Evolutionary conservation across 2,797 vertebrate species (phyloP).

Genomic region (Gephyroberyx darwinii): DNA sequence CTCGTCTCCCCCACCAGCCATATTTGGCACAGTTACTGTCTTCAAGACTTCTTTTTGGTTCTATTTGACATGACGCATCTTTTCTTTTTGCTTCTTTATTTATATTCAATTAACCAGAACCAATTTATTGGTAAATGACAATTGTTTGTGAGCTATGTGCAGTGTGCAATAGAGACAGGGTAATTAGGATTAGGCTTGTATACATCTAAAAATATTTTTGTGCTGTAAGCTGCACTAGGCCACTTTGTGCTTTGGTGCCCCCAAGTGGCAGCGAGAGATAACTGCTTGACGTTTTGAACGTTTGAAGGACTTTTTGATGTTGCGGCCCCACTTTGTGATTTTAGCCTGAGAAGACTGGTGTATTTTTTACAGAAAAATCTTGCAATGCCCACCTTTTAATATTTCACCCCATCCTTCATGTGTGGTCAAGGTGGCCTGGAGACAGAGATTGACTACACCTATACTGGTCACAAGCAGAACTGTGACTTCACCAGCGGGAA

Average conservation of each 20-base stretch:
- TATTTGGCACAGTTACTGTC: too few species aligned
- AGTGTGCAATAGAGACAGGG: background rate
- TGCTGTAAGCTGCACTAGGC: background rate
- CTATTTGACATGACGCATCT: too few species aligned
- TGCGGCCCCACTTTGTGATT: too few species aligned
- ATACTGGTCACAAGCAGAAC: constrained; percentile 82
- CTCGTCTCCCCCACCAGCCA: too few species aligned
- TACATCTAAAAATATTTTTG: background rate
- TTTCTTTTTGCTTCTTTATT: background rate
- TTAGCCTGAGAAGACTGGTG: too few species aligned
- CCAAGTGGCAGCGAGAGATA: too few species aligned
- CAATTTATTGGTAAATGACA: background rate
- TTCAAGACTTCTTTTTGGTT: too few species aligned
- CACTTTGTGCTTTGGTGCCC: too few species aligned
- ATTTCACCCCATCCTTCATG: background rate
- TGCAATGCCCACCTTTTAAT: background rate
- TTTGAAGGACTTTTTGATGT: too few species aligned
- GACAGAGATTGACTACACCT: constrained; percentile 87
- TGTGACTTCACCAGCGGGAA: constrained; percentile 84
- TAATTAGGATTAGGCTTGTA: background rate
- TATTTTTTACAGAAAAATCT: too few species aligned
- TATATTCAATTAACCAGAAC: background rate
- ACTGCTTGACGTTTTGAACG: too few species aligned
- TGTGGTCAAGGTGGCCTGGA: constrained; percentile 86
- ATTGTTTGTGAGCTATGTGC: too few species aligned